phyloP scores from a whole-genome alignment of 2,888 invertebrate species.

The Leptarthrus brevirostris region DNA sequence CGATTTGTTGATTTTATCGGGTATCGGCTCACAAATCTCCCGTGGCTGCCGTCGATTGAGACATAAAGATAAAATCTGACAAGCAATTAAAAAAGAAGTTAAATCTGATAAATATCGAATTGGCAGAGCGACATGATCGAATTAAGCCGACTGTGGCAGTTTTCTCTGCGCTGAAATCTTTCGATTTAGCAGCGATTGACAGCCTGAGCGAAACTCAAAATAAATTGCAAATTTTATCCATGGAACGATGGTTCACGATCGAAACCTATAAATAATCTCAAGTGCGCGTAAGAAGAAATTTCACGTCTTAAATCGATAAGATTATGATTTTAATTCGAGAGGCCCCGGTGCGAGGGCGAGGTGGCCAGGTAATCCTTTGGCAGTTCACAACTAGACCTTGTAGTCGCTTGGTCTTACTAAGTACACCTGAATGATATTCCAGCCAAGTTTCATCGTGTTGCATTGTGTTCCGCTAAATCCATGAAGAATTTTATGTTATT shows the following conservation, averaged over 20 bases:
- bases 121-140: slow-evolving; percentile 22
- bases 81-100: slow-evolving; percentile 26
- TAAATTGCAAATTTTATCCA: slow-evolving; percentile 34
- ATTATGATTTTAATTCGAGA: slow-evolving; percentile 47
- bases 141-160: slow-evolving; percentile 4
- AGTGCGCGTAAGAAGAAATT: slow-evolving; percentile 26
- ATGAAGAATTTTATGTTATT: slow-evolving; percentile 48
- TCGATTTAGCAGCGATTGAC: slow-evolving; percentile 35
- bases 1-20: slow-evolving; percentile 12
- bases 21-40: slow-evolving; percentile 24
- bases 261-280: slow-evolving; percentile 34
- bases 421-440: slow-evolving; percentile 44
- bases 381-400: too few species aligned
- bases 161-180: slow-evolving; percentile 23
- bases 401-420: too few species aligned
- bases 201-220: slow-evolving; percentile 18
- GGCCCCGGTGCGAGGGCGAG: slow-evolving; percentile 4
- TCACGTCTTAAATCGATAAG: slow-evolving; percentile 41
- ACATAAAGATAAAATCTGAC: slow-evolving; percentile 37
- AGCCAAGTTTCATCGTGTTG: slow-evolving; percentile 32
- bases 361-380: background rate
- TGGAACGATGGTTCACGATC: background rate
- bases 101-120: slow-evolving; percentile 36
- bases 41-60: slow-evolving; percentile 19
- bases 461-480: slow-evolving; percentile 47